Evolutionary conservation across 2,888 invertebrate genomes (phyloP), one percentile per base, ranked within the genome.

Genomic region (Drosophila kambysellisi): DNA sequence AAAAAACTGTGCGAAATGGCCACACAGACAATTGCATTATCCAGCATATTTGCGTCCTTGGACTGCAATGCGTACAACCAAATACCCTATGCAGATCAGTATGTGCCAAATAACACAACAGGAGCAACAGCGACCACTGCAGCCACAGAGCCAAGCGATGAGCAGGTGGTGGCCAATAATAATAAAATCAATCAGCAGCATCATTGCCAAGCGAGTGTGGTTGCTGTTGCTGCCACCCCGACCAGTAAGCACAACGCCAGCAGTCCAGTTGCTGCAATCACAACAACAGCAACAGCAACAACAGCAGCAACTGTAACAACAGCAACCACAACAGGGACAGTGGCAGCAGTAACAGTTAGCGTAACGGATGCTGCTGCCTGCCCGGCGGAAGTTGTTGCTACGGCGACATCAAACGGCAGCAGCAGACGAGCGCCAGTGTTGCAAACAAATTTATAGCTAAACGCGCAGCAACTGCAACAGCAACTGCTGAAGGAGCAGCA

Each of bases 1-100:
- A 93, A 93, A 74, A 92, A 93, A 56, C 84, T 93, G 25, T 93
- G 92, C 64, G 93, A 93, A 75, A 93, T 93, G 91, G 93, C 93
- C 52, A 93, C 93, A 8, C 93, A 93, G 84, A 93, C 93, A 3
- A 91, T 93, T 32, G 88, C 92, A 39, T 84, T 93, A 62, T 91
- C 93, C 39, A 93, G 91, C 73, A 92, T 93, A 63, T 92, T 93
- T 74, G 92, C 93, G 9, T 91, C 91, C 61, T 72, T 93, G 70
- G 92, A 93, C 70, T 86, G 81, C 62, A 89, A 84, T 73, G 81
- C 89, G 29, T 92, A 90, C 70, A 89, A 89, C 74, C 92, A 89
- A 70, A 91, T 93, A 75, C 93, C 93, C 65, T 93, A 90, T 76
- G 93, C 84, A 25, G 93, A 93, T 92, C 93, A 93, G 82, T 92